Evolutionary conservation across 2,113 vertebrate genomes (phyloP), one percentile per base, ranked within the genome.

Genomic region (Bothrops jararaca): DNA sequence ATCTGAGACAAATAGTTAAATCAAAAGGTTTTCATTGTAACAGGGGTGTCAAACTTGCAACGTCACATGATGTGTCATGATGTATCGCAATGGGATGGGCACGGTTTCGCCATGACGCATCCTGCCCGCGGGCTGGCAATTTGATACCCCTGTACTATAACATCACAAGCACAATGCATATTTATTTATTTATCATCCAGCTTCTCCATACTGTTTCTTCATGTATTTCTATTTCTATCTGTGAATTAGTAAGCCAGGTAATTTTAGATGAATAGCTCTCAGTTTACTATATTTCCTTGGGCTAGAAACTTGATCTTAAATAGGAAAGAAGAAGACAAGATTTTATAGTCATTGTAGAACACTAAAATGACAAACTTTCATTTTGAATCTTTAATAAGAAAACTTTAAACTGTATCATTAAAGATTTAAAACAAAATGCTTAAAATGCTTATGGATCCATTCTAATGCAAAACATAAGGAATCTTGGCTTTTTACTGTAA

Each of bases 401-500:
- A 23, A 58, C 85, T 64, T 91, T 91, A 58, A 64, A 12, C 64
- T 87, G 39, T 86, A 64, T 64, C 56, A 86, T 91, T 39, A 87
- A 91, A 64, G 56, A 91, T 87, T 64, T 22, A 91, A 39, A 87
- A 3, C 3, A 10, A 87, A 52, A 23, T 3, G 5, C 54, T 85
- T 91, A 29, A 85, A 91, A 86, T 91, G 45, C 20, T 64, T 34
- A 91, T 91, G 85, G 56, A 29, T 86, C 29, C 26, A 60, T 86
- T 54, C 10, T 45, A 50, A 86, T 58, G 29, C 85, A 87, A 87
- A 64, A 48, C 4, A 5, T 23, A 23, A 11, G 52, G 80, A 87
- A 87, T 52, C 48, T 58, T 56, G 57, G 29, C 74, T 60, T 91
- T 87, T 91, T 87, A 86, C 85, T 91, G 91, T 87, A 91, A 57